Evolutionary conservation across 2,113 vertebrate species (phyloP).

Genomic region (Neopipo cinnamomea): DNA sequence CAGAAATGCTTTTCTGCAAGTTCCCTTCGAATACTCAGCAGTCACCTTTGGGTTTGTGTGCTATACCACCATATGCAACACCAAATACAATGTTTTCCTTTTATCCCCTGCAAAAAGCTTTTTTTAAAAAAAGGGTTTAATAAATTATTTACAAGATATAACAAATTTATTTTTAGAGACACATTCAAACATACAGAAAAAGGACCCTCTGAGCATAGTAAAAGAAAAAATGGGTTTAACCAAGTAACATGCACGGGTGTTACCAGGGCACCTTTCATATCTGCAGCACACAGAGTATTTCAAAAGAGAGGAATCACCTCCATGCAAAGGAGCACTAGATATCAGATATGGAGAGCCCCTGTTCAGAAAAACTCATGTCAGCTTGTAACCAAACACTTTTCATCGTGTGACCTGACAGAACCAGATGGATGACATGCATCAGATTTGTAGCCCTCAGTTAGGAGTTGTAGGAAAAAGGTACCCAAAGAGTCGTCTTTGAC

Average conservation of each 20-base stretch:
- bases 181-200: background rate
- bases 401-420: background rate
- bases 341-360: background rate
- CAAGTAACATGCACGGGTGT: background rate
- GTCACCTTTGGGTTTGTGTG: background rate
- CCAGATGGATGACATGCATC: background rate
- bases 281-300: background rate
- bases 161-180: background rate
- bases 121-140: background rate
- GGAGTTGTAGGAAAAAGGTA: background rate
- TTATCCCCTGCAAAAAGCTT: background rate
- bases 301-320: background rate
- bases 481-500: background rate
- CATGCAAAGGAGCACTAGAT: background rate
- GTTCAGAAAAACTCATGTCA: background rate
- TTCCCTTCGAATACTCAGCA: background rate
- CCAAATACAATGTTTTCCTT: background rate
- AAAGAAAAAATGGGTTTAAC: constrained; percentile 6
- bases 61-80: background rate
- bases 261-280: background rate
- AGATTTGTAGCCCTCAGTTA: background rate
- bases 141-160: background rate
- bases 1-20: background rate
- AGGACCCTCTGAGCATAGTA: background rate
- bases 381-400: background rate